A percentile compares a stretch with the other conserved stretches of the same genome.
These are phyloP conservation scores for Pterocles orientalis DNA, from an alignment of 2,113 vertebrate species.

Conservation along the genomic window DNA sequence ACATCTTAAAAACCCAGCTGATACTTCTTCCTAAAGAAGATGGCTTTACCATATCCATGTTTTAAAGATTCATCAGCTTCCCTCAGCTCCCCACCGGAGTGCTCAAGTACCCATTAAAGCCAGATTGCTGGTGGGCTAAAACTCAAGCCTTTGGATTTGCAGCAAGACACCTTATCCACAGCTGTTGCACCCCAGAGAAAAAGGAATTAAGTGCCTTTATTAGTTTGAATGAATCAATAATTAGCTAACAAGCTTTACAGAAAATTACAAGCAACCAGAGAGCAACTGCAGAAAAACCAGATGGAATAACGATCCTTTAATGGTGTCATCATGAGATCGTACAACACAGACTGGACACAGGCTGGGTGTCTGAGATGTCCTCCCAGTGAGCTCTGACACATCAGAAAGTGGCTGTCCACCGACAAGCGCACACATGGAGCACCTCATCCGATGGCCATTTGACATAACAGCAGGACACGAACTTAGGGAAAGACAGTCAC, in stretches of 20 bases:
- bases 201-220: neutral
- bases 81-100: neutral
- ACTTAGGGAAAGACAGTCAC: neutral
- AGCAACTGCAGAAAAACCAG: neutral
- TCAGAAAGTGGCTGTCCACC: fast-evolving
- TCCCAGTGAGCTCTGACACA: neutral
- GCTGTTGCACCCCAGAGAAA: neutral
- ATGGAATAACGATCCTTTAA: conserved; percentile 12
- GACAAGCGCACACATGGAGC: neutral
- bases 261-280: neutral
- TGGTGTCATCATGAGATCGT: neutral
- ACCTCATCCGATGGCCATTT: neutral
- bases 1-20: neutral
- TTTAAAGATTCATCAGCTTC: neutral
- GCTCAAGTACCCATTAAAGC: neutral
- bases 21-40: neutral
- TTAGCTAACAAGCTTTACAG: neutral
- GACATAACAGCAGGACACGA: neutral
- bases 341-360: neutral
- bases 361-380: neutral
- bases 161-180: neutral
- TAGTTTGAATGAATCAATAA: neutral
- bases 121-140: neutral
- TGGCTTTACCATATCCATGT: neutral
- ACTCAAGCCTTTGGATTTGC: neutral